Base-by-base conservation (phyloP, 2,888 invertebrate genomes). In the Mimumesa dahlbomi region DNA sequence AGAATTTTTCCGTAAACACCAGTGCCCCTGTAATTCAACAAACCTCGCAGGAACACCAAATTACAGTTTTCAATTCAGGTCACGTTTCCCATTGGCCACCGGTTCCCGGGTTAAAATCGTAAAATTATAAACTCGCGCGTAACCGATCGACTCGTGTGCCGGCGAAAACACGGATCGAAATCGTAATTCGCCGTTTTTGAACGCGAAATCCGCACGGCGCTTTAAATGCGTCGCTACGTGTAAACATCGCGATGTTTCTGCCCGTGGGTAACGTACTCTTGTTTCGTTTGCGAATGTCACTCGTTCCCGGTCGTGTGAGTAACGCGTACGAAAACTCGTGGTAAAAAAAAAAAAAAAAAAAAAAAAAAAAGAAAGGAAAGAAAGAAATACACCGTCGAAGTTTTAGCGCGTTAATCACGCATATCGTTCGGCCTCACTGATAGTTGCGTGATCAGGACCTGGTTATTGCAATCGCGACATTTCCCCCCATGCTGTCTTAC, bases 391-490 rank as follows among this genome's bases (percentile, higher is more conserved):
- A 14, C 5, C 16, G 25, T 22, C 19, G n/a, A 45, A 52, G 57
- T 58, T 64, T n/a, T 58, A 29, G 43, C 25, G 57, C 38, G 34
- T 57, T 57, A 64, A 49, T 57, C 50, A 57, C 57, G 64, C 43
- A n/a, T 57, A 36, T 45, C 49, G 46, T 46, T 38, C 38, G 38
- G 43, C 34, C 43, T 29, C 50, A 22, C 25, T 7, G 38, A 14
- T 38, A 38, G 19, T 19, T 54, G 29, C 62, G 54, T 21, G 43
- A 43, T 48, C 43, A 11, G 14, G 62, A 46, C 45, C 62, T 43
- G 45, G 49, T 49, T 56, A 48, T 49, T 36, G 29, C 34, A 21
- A 13, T 5, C 16, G 42, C 25, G 56, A 43, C 49, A 56, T 49
- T 56, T 56, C 31, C 54, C n/a, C 25, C 50, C 4, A 19, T 9